phyloP scores from a whole-genome alignment of 1,140 invertebrate genomes.

The Ips nitidus region DNA sequence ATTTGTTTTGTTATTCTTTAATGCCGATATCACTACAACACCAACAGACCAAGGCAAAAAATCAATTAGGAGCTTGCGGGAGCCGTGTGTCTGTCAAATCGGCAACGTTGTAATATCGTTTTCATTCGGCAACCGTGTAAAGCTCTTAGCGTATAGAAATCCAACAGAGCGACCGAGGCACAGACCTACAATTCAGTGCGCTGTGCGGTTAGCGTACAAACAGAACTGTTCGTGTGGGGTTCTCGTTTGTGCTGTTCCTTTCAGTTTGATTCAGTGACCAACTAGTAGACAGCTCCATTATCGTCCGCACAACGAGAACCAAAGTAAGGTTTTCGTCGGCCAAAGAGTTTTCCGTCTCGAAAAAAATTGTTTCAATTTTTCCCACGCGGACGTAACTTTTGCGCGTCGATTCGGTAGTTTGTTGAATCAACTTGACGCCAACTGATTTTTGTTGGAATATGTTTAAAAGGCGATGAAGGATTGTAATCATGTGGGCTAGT shows the following conservation, averaged over 20 bases:
- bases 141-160: conserved; percentile 21
- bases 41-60: conserved; percentile 16
- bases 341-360: too few relatives aligned
- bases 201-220: conserved; percentile 30
- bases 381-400: background rate
- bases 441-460: background rate
- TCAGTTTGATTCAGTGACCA: background rate
- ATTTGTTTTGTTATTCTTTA: conserved; percentile 37
- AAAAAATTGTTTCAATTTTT: too few relatives aligned
- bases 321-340: too few relatives aligned
- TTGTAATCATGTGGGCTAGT: conserved; percentile 33
- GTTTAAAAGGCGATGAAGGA: conserved; percentile 25
- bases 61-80: conserved; percentile 28
- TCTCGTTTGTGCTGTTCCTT: conserved; percentile 11
- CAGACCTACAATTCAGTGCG: conserved; percentile 22
- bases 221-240: conserved; percentile 2
- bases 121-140: conserved; percentile 12
- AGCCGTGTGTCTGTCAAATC: conserved; percentile 6
- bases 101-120: conserved; percentile 9
- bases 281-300: too few relatives aligned
- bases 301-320: too few relatives aligned
- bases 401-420: background rate
- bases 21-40: conserved; percentile 26
- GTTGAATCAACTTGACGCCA: background rate
- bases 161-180: background rate